Base-by-base conservation (phyloP, 2,797 vertebrate genomes). In the Gila robusta region DNA sequence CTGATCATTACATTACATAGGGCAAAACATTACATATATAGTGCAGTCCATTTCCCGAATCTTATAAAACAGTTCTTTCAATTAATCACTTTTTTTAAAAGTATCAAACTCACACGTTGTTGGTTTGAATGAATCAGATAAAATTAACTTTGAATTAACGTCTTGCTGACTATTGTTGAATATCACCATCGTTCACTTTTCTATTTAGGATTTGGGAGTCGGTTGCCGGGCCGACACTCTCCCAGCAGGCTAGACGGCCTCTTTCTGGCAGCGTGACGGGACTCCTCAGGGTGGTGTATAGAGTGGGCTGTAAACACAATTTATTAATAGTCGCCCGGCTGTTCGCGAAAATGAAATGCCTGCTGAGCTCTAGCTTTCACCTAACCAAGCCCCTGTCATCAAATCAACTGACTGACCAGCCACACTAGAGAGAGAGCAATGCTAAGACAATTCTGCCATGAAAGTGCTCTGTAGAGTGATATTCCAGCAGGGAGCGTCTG, bases 311-410 rank as follows among this genome's bases (percentile, higher is more conserved):
- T 93, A 93, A 91, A 91, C 88, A 87, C 84, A 76, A 39, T 93
- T 94, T 94, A 94, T 94, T 94, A 94, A 94, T 93, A 93, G 93
- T 90, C 89, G 80, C 87, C 91, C 66, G 19, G 79, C 87, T 44
- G 39, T 88, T 90, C 86, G 92, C 87, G 88, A 89, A 90, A 91
- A 89, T 91, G 91, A 92, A 91, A 89, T 87, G 91, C 88, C 85
- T 84, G 83, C 89, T 87, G 88, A 88, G 87, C 62, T 71, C 88
- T 85, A 86, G 82, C 82, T 86, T 85, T 85, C 52, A 85, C 72
- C 81, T 86, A 69, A 82, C 83, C 77, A 81, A 54, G 80, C 77
- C 82, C 69, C 59, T 84, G 80, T 87, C 88, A 87, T 88, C 85
- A 86, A 85, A 88, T 79, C 70, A 72, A 81, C 54, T 66, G 67